Base-by-base conservation (phyloP, 1,140 invertebrate species). In the Bombus terrestris region DNA sequence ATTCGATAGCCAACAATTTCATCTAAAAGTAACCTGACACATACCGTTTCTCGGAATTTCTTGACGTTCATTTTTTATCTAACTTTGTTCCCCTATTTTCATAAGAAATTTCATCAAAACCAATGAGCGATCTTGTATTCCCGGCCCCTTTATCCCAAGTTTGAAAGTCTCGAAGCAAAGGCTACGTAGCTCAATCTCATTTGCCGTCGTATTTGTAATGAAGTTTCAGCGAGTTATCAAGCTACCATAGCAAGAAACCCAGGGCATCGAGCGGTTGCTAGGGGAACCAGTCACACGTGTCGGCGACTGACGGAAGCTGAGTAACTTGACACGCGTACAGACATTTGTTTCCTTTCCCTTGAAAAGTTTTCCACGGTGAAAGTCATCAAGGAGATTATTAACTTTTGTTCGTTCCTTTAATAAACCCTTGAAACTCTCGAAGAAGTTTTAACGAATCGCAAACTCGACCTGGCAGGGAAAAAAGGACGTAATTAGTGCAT, bases 211-310 rank as follows among this genome's bases (percentile, higher is more conserved):
- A 59, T 84, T 84, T 78, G 66, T 78, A 84, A 84, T n/a, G 82
- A 84, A 84, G 82, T 84, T 84, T 43, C 75, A 41, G 37, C 32
- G 82, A 78, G 82, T 79, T 84, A 77, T 78, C 82, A 59, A 41
- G 82, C 47, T 28, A 41, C 62, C 47, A 68, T 68, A 71, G 75
- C 82, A 37, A 84, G 82, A 83, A 84, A 71, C 25, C 75, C 37
- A 28, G 35, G 75, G 41, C 10, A 37, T 32, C 35, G 75, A 43
- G n/a, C 32, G 74, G 82, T 84, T 84, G 82, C 82, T 47, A 84
- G 15, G 75, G 82, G 72, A 74, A 69, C 82, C 28, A n/a, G 43
- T 84, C 47, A 37, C 82, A 79, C 82, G 64, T 71, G 75, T 78
- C 75, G 62, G 13, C 75, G 43, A 22, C 75, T 84, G 47, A 53